Percentiles rank a stretch among this genome's conserved stretches.
Conservation (phyloP, 2,113 vertebrate species). For the Notechis scutatus region DNA sequence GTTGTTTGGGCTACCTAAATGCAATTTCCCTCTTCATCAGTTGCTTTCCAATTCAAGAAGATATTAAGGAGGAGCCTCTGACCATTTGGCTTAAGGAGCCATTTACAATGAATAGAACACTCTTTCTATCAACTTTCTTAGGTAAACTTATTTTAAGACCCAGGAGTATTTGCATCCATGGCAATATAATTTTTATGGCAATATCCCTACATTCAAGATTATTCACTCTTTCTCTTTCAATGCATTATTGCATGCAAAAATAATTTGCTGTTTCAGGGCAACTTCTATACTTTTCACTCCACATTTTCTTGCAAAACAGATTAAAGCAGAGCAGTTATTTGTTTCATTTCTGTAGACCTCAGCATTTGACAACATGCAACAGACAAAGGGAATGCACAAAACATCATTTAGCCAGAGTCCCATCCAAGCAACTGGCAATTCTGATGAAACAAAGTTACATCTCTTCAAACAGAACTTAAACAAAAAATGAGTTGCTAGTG, state of each 20-base stretch:
- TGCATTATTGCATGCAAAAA: not conserved
- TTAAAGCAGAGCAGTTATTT: not conserved
- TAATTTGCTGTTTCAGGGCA: not conserved
- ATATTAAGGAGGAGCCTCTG: not conserved
- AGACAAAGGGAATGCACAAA: not conserved
- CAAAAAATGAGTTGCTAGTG: not conserved
- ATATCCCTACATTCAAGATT: not conserved
- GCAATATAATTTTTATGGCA: not conserved
- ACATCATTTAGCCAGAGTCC: not conserved
- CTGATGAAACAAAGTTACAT: not conserved
- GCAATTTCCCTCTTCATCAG: not conserved
- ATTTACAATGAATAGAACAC: not conserved
- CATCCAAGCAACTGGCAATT: not conserved
- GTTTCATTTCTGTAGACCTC: not conserved
- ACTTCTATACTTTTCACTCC: not conserved
- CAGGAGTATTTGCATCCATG: not conserved
- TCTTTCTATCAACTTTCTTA: not conserved
- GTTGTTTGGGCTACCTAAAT: not conserved
- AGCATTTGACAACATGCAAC: not conserved
- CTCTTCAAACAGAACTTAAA: not conserved
- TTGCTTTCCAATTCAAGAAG: not conserved
- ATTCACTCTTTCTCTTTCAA: not conserved
- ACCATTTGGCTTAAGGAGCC: not conserved
- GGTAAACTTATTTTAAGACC: not conserved
- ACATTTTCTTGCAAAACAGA: not conserved